Percentiles rank a stretch among this genome's conserved stretches.
These are phyloP conservation scores for Iphiclides podalirius DNA, from an alignment of 2,888 invertebrate genomes.

Conservation along the genomic window DNA sequence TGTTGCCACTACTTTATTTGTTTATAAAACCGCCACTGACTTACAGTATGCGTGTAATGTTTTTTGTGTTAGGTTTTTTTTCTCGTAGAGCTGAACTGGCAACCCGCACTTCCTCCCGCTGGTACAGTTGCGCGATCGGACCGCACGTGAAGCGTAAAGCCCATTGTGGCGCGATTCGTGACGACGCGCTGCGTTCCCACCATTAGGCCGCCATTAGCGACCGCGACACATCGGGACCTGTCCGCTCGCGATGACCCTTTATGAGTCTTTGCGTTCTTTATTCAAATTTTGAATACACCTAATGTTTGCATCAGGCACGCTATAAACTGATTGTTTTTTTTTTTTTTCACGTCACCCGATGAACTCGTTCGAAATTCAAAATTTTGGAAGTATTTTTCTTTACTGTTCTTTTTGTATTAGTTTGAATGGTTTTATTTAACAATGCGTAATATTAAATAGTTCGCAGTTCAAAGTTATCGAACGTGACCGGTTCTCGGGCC, in stretches of 20 bases:
- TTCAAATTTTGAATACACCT: not conserved
- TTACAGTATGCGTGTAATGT: too few species aligned
- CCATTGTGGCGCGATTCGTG: conserved; percentile 26
- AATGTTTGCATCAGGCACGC: not conserved
- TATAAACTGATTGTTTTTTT: not conserved
- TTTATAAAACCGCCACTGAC: too few species aligned
- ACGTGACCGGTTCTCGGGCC: not conserved
- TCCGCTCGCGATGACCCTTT: not conserved
- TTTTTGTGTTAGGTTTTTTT: conserved; percentile 5
- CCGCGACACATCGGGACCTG: not conserved
- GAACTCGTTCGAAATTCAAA: too few species aligned
- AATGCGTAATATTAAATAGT: too few species aligned
- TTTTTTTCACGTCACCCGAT: not conserved
- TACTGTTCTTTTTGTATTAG: too few species aligned
- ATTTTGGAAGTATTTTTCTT: too few species aligned
- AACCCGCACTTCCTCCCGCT: conserved; percentile 7
- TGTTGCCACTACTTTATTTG: too few species aligned
- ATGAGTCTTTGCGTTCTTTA: not conserved
- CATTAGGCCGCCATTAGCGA: conserved; percentile 17
- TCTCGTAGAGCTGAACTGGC: too few species aligned
- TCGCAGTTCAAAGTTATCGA: not conserved
- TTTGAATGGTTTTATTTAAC: too few species aligned
- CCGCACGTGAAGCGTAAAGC: conserved; percentile 27
- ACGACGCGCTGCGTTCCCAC: conserved; percentile 19
- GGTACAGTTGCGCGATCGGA: conserved; percentile 18